Percentiles rank a stretch among this genome's conserved stretches.
Evolutionary conservation across 2,888 invertebrate species (phyloP).

Genomic region (Lycaena phlaeas): DNA sequence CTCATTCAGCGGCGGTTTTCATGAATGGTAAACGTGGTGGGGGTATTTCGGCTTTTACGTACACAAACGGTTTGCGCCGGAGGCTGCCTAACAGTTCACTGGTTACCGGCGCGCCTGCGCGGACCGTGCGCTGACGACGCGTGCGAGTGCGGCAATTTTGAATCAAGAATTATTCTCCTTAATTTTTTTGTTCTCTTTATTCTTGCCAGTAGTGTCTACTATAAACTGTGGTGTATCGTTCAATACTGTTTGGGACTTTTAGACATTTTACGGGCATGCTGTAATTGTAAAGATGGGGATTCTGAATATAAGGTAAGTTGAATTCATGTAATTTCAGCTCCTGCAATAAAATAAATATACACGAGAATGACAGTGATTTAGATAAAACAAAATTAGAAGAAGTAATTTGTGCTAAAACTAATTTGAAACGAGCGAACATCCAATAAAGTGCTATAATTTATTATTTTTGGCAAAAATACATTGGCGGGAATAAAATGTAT

Average conservation of each 20-base stretch:
- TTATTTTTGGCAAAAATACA: no score
- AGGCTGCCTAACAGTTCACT: slow-evolving; percentile 43
- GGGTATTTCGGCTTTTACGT: slow-evolving; percentile 26
- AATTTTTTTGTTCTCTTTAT: slow-evolving; percentile 18
- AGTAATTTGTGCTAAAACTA: no score
- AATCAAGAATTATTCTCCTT: slow-evolving; percentile 23
- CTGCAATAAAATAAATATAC: no score
- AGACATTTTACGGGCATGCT: slow-evolving; percentile 43
- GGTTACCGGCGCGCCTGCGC: slow-evolving; percentile 44
- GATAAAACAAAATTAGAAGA: no score
- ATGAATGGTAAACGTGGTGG: slow-evolving; percentile 53
- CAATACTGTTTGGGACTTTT: slow-evolving; percentile 33
- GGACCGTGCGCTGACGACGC: slow-evolving; percentile 25
- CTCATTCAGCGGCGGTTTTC: slow-evolving; percentile 48
- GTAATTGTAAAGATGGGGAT: slow-evolving; percentile 54
- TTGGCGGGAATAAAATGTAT: no score
- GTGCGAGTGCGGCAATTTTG: slow-evolving; percentile 45
- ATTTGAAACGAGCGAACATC: no score
- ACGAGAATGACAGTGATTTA: no score
- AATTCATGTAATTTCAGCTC: not conserved
- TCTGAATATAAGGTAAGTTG: slow-evolving; percentile 46
- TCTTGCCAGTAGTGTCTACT: slow-evolving; percentile 25
- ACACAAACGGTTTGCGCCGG: slow-evolving; percentile 40
- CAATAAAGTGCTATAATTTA: no score
- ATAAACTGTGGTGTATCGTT: slow-evolving; percentile 37